These are phyloP conservation scores for Tonatia bakeri DNA, from an alignment of 2,113 vertebrate species.

Conservation along the genomic window DNA sequence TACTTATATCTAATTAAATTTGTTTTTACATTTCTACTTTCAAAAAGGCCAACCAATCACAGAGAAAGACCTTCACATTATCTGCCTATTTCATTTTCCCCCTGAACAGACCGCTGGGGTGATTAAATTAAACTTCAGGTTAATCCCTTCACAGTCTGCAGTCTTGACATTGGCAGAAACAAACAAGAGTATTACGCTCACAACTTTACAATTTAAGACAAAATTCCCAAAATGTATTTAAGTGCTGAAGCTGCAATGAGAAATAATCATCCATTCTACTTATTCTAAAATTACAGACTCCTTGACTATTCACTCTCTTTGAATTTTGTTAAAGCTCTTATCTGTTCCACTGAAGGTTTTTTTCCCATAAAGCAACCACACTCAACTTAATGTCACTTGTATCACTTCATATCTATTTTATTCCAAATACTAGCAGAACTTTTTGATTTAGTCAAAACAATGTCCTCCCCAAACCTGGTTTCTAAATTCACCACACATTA, in stretches of 20 bases:
- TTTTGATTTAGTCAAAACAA: neutral
- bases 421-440: slow-evolving; percentile 25
- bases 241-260: neutral
- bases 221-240: slow-evolving; percentile 59
- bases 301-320: neutral
- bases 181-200: slow-evolving; percentile 31
- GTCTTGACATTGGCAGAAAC: slow-evolving; percentile 50
- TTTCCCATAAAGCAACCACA: slow-evolving; percentile 21
- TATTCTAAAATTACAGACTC: slow-evolving; percentile 31
- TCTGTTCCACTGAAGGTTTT: neutral
- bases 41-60: slow-evolving; percentile 56
- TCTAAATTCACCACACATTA: neutral
- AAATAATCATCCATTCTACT: slow-evolving; percentile 34
- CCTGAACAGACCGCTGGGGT: slow-evolving; percentile 55
- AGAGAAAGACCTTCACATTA: slow-evolving; percentile 66
- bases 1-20: slow-evolving; percentile 69
- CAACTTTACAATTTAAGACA: slow-evolving; percentile 52
- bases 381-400: neutral
- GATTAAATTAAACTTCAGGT: slow-evolving; percentile 73
- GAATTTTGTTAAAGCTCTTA: slow-evolving; percentile 33
- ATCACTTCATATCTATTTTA: neutral
- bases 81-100: slow-evolving; percentile 68
- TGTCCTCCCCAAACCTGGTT: neutral
- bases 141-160: slow-evolving; percentile 74
- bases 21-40: slow-evolving; percentile 64